Percentiles rank a stretch among this genome's conserved stretches.
phyloP scores from a whole-genome alignment of 2,888 invertebrate genomes.

The Athripsodes cinereus region DNA sequence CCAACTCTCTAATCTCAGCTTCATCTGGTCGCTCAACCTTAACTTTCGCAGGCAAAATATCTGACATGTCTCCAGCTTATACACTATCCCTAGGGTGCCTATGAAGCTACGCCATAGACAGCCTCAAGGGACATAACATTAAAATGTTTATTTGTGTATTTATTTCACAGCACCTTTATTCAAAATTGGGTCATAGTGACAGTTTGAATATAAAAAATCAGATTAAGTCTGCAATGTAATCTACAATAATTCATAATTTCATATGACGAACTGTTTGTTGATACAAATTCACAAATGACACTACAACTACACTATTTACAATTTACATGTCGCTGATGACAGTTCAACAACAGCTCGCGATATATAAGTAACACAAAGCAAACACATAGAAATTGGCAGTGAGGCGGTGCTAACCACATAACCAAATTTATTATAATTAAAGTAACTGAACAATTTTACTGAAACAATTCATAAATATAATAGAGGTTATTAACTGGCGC shows the following conservation, averaged over 20 bases:
- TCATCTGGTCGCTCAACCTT: constrained; percentile 77
- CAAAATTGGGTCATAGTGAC: constrained; percentile 7
- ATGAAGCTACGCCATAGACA: not conserved
- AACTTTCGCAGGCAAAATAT: constrained; percentile 43
- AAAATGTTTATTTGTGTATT: constrained; percentile 28
- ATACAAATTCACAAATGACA: not conserved
- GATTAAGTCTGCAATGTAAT: not conserved
- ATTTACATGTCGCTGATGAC: constrained; percentile 23
- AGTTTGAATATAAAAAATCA: not conserved
- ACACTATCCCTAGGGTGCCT: not conserved
- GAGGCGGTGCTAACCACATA: no score
- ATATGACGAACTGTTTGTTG: no score
- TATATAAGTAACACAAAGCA: constrained; percentile 11
- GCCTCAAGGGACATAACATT: constrained; percentile 33
- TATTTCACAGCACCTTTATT: not conserved
- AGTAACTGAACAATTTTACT: not conserved
- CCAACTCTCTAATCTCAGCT: constrained; percentile 80
- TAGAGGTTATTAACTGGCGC: constrained; percentile 23
- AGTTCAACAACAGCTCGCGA: constrained; percentile 16
- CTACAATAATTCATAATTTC: no score
- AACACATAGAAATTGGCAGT: no score
- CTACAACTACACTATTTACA: constrained; percentile 20
- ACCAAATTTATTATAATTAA: no score
- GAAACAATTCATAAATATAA: not conserved
- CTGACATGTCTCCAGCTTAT: constrained; percentile 18